phyloP scores from a whole-genome alignment of 2,113 vertebrate species.

The Neolamprologus fasciatus region DNA sequence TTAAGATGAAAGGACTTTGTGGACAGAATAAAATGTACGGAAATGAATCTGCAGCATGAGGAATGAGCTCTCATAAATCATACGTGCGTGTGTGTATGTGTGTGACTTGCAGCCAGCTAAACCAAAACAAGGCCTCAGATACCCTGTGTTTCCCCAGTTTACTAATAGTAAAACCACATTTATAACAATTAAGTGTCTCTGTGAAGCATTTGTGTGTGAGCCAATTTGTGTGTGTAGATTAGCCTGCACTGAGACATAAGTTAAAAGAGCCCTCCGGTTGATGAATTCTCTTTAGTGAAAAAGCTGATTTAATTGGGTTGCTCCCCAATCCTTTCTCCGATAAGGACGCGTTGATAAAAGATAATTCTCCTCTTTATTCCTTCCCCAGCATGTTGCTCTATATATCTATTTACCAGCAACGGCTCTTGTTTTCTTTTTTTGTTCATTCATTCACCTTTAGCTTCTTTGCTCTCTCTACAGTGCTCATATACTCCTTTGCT shows the following conservation, averaged over 20 bases:
- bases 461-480: background rate
- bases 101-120: background rate
- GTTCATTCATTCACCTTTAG: background rate
- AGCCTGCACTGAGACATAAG: slow-evolving; percentile 11
- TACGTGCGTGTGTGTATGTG: background rate
- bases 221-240: background rate
- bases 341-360: slow-evolving; percentile 46
- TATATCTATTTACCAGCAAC: slow-evolving; percentile 6
- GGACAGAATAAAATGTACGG: slow-evolving; percentile 1
- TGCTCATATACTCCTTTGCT: background rate
- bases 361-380: slow-evolving; percentile 30
- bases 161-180: slow-evolving; percentile 5
- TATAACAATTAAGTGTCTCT: background rate
- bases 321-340: slow-evolving; percentile 34
- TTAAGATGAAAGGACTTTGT: slow-evolving; percentile 29
- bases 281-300: slow-evolving; percentile 56
- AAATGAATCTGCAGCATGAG: slow-evolving; percentile 3
- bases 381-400: background rate
- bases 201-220: background rate
- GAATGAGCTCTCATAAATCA: background rate
- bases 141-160: background rate
- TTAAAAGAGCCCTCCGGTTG: slow-evolving; percentile 49
- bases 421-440: background rate
- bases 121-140: background rate
- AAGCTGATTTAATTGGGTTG: slow-evolving; percentile 58